phyloP scores from a whole-genome alignment of 2,888 invertebrate genomes.

The Mythimna pallens region DNA sequence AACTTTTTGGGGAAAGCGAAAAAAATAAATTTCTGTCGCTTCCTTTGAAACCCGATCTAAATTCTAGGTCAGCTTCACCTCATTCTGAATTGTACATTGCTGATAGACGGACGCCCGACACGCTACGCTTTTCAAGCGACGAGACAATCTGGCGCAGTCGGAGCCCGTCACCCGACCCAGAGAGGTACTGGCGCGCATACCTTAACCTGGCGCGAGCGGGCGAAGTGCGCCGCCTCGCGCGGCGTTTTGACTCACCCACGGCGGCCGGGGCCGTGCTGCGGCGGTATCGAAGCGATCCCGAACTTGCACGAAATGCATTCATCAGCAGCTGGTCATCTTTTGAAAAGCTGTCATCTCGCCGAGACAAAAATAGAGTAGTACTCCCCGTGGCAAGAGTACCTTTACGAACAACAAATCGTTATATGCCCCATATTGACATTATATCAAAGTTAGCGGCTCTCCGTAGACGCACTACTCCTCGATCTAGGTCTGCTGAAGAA shows the following conservation, averaged over 20 bases:
- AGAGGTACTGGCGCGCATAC: constrained; percentile 93
- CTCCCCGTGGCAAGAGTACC: constrained; percentile 93
- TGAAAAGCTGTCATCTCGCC: constrained; percentile 78
- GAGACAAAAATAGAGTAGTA: constrained; percentile 79
- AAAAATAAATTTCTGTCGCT: constrained; percentile 91
- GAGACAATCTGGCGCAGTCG: constrained; percentile 93
- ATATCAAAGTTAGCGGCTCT: constrained; percentile 96
- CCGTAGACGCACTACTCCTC: constrained; percentile 84
- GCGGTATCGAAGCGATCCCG: constrained; percentile 95
- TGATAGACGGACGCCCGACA: constrained; percentile 88
- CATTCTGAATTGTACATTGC: constrained; percentile 87
- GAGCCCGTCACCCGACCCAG: constrained; percentile 94
- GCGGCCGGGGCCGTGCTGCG: constrained; percentile 89
- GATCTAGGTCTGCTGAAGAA: constrained; percentile 88
- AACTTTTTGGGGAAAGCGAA: constrained; percentile 95
- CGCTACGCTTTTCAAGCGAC: constrained; percentile 90
- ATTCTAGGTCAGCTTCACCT: constrained; percentile 89
- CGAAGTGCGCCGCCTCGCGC: constrained; percentile 94
- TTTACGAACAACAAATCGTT: constrained; percentile 92
- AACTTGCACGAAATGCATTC: constrained; percentile 91
- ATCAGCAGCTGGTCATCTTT: constrained; percentile 87
- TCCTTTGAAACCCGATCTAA: constrained; percentile 84
- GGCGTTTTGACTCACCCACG: constrained; percentile 94
- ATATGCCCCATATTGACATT: constrained; percentile 97
- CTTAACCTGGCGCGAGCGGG: constrained; percentile 94